A percentile compares a stretch with the other conserved stretches of the same genome.
phyloP scores from a whole-genome alignment of 2,888 invertebrate species.

The Ernsta delagoae region DNA sequence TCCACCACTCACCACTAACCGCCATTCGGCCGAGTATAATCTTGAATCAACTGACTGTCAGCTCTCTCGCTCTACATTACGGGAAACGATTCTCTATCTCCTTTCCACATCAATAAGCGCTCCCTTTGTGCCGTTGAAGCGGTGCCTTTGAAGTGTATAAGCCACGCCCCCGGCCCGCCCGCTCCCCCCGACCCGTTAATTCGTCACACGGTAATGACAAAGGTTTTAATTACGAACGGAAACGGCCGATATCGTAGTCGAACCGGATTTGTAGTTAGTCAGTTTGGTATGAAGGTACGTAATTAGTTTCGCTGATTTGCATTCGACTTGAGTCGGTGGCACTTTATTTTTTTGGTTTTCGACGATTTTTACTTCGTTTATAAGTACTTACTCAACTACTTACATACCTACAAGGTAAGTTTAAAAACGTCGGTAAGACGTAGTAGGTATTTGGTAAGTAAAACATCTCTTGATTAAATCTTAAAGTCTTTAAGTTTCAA shows the following conservation, averaged over 20 bases:
- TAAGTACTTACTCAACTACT: too few relatives aligned
- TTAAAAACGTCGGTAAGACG: too few relatives aligned
- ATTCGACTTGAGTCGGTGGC: conserved; percentile 11
- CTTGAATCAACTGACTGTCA: conserved; percentile 76
- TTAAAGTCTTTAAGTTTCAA: too few relatives aligned
- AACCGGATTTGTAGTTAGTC: conserved; percentile 37
- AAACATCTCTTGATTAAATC: too few relatives aligned
- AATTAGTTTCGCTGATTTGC: conserved; percentile 31
- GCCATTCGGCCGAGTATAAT: conserved; percentile 56
- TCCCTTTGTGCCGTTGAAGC: conserved; percentile 70
- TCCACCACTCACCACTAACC: conserved; percentile 57
- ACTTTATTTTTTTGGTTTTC: conserved; percentile 1
- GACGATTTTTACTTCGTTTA: background rate
- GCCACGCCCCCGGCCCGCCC: conserved; percentile 69
- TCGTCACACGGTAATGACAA: conserved; percentile 81
- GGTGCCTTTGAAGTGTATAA: conserved; percentile 72
- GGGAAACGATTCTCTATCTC: conserved; percentile 44
- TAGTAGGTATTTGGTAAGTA: too few relatives aligned
- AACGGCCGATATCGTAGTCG: conserved; percentile 43
- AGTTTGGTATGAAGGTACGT: conserved; percentile 23
- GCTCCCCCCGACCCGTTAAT: conserved; percentile 66
- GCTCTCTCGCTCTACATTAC: conserved; percentile 52
- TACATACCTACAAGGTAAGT: too few relatives aligned
- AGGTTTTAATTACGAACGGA: conserved; percentile 77
- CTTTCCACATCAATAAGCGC: conserved; percentile 63